Evolutionary conservation across 2,888 invertebrate species (phyloP), one percentile per base, ranked within the genome.

Genomic region (Apotomis betuletana): DNA sequence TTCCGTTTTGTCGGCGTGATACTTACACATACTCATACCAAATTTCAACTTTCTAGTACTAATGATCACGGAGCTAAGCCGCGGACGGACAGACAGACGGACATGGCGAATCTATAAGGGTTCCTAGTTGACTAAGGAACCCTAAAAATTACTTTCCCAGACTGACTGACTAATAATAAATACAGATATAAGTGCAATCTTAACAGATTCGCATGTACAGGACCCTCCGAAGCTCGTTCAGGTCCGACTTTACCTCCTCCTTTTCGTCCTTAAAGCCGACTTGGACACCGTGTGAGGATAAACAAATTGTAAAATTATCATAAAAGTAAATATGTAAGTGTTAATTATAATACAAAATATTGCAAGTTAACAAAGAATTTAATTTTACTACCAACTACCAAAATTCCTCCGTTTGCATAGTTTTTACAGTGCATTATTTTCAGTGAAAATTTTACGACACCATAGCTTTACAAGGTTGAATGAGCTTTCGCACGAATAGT

Each of bases 401-500:
- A 69, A 69, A 41, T 58, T 64, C 51, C 60, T 38, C 59, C 12
- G 27, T 9, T n/a, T 44, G 54, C 27, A 58, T 58, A 49, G 49
- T 10, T 62, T 67, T 58, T 12, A 58, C 15, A 51, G 52, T 58
- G 46, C 54, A 68, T 58, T 68, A 68, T 68, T 68, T 72, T 68
- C 38, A 68, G 44, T 52, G 38, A 15, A 62, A 54, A 68, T 68
- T 59, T 63, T 59, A 59, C 72, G 57, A 54, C 58, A 63, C 62
- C 62, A 72, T 54, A 10, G 67, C 52, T 58, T 63, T 58, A 69
- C 70, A 67, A 69, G 76, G 78, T 76, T 74, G 74, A 80, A 75
- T 76, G 80, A 74, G 81, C n/a, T n/a, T 81, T 79, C 80, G 76
- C 79, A 75, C 77, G 78, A 77, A 80, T 79, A 79, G 79, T 80